Conservation (phyloP, 2,797 vertebrate species). For the Gymnocypris eckloni region DNA sequence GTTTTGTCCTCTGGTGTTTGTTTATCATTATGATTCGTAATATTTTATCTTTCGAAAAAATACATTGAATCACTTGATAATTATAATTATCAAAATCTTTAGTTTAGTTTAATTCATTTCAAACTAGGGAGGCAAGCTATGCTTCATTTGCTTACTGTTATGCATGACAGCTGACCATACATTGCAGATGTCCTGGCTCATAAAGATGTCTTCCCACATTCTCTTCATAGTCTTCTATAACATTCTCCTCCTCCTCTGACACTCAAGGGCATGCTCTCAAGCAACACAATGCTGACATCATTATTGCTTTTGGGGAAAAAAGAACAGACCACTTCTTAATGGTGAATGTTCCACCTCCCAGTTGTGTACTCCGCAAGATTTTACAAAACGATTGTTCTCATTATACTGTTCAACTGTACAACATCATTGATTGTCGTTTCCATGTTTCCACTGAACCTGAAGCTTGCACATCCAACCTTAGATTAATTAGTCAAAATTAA, state of each 20-base stretch:
- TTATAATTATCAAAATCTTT: not conserved
- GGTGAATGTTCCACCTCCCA: not conserved
- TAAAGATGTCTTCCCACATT: not conserved
- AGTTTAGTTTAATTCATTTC: not conserved
- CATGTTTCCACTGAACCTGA: not conserved
- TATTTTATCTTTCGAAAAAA: not conserved
- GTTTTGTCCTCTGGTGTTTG: not conserved
- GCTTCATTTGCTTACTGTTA: not conserved
- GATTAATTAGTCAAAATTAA: not conserved
- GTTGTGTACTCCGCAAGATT: not conserved
- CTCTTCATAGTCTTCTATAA: not conserved
- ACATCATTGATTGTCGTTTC: not conserved
- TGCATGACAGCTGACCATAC: not conserved
- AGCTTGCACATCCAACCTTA: not conserved
- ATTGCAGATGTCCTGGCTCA: not conserved
- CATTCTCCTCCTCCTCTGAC: not conserved
- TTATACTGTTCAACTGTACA: not conserved
- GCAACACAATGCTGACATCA: slow-evolving; percentile 26
- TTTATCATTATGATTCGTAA: not conserved
- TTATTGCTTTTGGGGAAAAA: slow-evolving; percentile 1
- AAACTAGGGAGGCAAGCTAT: not conserved
- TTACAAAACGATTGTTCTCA: not conserved
- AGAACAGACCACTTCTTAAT: not conserved
- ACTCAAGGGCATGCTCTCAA: slow-evolving; percentile 8
- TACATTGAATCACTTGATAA: not conserved